phyloP scores from a whole-genome alignment of 2,113 vertebrate species.

The Anhinga rufa region DNA sequence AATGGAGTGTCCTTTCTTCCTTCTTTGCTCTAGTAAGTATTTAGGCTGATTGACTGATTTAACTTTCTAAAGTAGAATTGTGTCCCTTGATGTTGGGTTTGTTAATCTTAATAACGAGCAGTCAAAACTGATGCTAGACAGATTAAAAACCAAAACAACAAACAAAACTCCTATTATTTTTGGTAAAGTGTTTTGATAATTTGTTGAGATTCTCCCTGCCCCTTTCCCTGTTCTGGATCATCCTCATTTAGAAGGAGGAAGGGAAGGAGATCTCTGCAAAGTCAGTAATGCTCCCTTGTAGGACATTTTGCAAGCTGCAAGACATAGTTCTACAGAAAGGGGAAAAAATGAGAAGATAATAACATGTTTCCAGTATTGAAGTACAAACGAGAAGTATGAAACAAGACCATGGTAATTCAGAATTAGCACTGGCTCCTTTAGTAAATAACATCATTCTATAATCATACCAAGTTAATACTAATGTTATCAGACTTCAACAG shows the following conservation, averaged over 20 bases:
- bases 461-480: neutral
- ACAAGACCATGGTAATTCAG: neutral
- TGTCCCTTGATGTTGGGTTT: neutral
- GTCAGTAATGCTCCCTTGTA: neutral
- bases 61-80: neutral
- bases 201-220: neutral
- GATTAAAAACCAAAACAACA: neutral
- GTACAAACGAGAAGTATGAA: neutral
- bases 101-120: neutral
- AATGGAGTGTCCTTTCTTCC: neutral
- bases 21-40: neutral
- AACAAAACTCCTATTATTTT: neutral
- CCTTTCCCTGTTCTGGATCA: neutral
- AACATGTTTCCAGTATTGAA: neutral
- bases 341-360: rapidly evolving
- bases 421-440: neutral
- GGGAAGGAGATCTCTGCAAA: neutral
- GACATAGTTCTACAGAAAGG: neutral
- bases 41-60: neutral
- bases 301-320: neutral
- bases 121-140: neutral
- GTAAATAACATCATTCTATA: neutral
- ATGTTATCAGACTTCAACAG: neutral
- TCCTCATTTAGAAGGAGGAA: neutral
- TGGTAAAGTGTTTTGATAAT: neutral